Evolutionary conservation across 2,797 vertebrate genomes (phyloP), one percentile per base, ranked within the genome.

Genomic region (Anabas testudineus): DNA sequence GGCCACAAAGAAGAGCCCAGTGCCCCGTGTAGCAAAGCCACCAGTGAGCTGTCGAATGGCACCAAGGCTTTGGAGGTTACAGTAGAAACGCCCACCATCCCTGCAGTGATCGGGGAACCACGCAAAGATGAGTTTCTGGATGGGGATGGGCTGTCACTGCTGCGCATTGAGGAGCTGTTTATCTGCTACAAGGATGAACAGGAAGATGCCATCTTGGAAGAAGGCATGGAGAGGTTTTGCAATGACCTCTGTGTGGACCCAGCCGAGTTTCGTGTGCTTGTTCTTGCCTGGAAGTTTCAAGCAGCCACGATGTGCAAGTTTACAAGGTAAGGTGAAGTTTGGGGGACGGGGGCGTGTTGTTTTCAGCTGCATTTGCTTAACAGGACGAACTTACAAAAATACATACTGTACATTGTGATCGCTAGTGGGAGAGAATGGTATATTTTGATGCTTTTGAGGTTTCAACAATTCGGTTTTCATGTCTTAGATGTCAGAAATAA

Each of bases 251-350:
- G 96, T 77, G 97, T 99, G 58, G 97, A 99, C 88, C 98, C 98
- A 16, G 97, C 97, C 1, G 98, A 99, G 91, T 99, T 99, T 90
- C 95, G 94, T 72, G 98, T 99, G 80, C 95, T 99, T 70, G 96
- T 99, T 84, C 95, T 99, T 76, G 98, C 98, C 76, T 99, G 98
- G 98, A 99, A 99, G 93, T 99, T 99, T 88, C 97, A 99, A 93
- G 98, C 98, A 64, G 98, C 98, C 80, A 99, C 98, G 75, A 99
- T 99, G 98, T 99, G 98, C 96, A 99, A 97, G 94, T 99, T 99
- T 93, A 99, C 98, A 89, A 96, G 98, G 98, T 99, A 88, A 92
- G 94, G 8, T 19, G 19, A 69, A 26, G 53, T 22, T 67, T 26
- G 26, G 1, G 19, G 53, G 51, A 37, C 19, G 28, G 3, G 8